Conservation (phyloP, 2,888 invertebrate species). For the Clostera curtula region DNA sequence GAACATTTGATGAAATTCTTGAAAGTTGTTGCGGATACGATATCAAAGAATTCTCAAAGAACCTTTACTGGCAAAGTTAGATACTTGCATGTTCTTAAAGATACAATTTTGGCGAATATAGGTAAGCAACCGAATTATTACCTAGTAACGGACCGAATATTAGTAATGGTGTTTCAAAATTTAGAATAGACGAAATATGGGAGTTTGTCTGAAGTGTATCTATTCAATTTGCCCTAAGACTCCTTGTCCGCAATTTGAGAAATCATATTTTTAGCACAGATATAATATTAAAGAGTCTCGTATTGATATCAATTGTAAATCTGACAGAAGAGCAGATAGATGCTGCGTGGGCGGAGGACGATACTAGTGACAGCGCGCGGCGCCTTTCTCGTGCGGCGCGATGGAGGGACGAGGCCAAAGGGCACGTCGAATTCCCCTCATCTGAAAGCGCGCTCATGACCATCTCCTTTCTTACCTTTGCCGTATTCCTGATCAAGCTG, state of each 20-base stretch:
- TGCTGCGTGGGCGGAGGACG: constrained; percentile 59
- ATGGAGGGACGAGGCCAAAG: constrained; percentile 43
- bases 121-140: constrained; percentile 63
- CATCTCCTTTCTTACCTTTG: constrained; percentile 89
- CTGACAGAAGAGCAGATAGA: constrained; percentile 63
- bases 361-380: constrained; percentile 11
- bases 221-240: too few species aligned
- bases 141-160: background rate
- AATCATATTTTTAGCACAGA: too few species aligned
- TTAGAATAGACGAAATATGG: too few species aligned
- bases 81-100: constrained; percentile 74
- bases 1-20: constrained; percentile 46
- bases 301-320: background rate
- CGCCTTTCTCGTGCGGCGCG: constrained; percentile 37
- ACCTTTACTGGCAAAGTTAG: constrained; percentile 71
- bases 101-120: constrained; percentile 77
- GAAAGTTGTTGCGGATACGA: constrained; percentile 53
- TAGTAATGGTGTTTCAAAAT: too few species aligned
- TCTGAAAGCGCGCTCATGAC: constrained; percentile 87
- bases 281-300: too few species aligned
- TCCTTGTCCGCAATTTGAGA: too few species aligned
- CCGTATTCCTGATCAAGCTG: constrained; percentile 88
- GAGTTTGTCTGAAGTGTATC: too few species aligned
- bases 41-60: constrained; percentile 48
- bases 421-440: constrained; percentile 83